Evolutionary conservation across 2,888 invertebrate genomes (phyloP).

Genomic region (Operophtera brumata): DNA sequence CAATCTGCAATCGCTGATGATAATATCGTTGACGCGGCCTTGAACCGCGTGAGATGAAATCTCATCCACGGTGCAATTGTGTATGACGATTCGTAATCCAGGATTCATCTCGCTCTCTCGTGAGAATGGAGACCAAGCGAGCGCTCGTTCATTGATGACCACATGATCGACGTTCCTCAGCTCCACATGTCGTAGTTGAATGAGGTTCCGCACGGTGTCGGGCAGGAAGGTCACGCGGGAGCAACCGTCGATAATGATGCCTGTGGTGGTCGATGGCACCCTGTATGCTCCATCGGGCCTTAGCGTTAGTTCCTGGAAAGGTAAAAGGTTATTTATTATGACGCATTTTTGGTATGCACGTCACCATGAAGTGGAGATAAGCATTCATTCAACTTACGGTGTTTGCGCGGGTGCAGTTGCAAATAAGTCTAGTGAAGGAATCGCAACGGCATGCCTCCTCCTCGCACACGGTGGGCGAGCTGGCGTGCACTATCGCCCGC

Average conservation of each 20-base stretch:
- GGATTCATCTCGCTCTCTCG: constrained; percentile 84
- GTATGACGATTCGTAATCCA: constrained; percentile 76
- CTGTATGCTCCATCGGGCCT: constrained; percentile 79
- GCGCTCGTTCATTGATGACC: constrained; percentile 81
- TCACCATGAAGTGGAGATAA: not conserved
- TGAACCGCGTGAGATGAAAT: constrained; percentile 84
- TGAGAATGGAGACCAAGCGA: constrained; percentile 80
- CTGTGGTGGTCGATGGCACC: constrained; percentile 75
- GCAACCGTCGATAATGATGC: constrained; percentile 85
- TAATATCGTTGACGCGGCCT: constrained; percentile 86
- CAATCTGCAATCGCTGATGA: constrained; percentile 82
- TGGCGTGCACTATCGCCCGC: constrained; percentile 48
- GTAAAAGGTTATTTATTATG: constrained; percentile 9
- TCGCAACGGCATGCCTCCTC: constrained; percentile 81
- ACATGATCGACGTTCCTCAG: constrained; percentile 83
- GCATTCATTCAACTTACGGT: constrained; percentile 54
- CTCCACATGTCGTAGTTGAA: constrained; percentile 82
- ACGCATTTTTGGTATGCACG: constrained; percentile 1
- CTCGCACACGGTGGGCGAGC: constrained; percentile 71
- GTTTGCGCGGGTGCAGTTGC: constrained; percentile 75
- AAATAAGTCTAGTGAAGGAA: constrained; percentile 78
- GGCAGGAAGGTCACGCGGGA: constrained; percentile 79
- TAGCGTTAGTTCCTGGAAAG: constrained; percentile 80
- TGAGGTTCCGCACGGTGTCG: constrained; percentile 81
- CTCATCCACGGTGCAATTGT: constrained; percentile 75